These are phyloP conservation scores for Marasmarcha lunaedactyla DNA, from an alignment of 2,888 invertebrate genomes.

Conservation along the genomic window DNA sequence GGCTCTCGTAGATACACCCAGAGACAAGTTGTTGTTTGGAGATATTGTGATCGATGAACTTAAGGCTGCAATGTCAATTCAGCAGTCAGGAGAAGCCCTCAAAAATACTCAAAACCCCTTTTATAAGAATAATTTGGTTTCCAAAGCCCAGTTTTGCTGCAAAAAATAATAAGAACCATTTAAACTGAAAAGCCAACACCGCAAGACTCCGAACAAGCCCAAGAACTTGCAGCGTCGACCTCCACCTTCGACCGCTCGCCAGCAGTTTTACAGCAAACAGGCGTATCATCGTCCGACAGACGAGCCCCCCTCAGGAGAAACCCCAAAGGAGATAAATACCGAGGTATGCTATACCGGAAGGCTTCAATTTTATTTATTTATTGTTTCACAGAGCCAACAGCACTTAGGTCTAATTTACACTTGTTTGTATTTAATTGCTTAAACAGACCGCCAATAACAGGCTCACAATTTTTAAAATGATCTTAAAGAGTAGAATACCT, in stretches of 20 bases:
- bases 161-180: background rate
- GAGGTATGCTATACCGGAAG: conserved; percentile 7
- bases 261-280: background rate
- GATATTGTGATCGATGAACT: conserved; percentile 4
- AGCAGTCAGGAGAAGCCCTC: conserved; percentile 6
- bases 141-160: background rate
- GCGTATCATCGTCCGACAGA: background rate
- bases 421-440: no score
- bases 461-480: no score
- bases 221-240: background rate
- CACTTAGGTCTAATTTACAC: no score
- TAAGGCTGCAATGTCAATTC: conserved; percentile 2
- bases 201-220: background rate
- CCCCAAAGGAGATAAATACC: no score
- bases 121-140: background rate
- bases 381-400: no score
- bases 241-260: background rate
- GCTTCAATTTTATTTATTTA: conserved; percentile 5
- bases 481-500: no score
- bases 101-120: conserved; percentile 3
- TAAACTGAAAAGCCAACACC: no score
- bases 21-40: conserved; percentile 7
- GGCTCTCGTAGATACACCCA: conserved; percentile 1
- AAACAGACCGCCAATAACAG: no score
- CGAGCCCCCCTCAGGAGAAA: background rate